phyloP scores from a whole-genome alignment of 2,888 invertebrate genomes.

The Linnaemya tessellans region DNA sequence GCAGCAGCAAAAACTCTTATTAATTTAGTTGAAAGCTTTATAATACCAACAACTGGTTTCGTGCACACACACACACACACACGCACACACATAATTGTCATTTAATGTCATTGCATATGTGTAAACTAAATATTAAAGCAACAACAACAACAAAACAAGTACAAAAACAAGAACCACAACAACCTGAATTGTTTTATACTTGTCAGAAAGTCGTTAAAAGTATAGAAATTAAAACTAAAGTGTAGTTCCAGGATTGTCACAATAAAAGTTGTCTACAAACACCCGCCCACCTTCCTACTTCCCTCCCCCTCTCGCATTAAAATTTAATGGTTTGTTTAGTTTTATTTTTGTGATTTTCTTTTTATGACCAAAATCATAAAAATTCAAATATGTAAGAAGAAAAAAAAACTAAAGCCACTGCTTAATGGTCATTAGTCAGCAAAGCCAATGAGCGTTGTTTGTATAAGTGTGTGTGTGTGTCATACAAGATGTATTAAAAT shows the following conservation, averaged over 20 bases:
- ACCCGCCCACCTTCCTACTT: background rate
- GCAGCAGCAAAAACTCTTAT: slow-evolving; percentile 32
- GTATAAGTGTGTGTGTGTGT: slow-evolving; percentile 6
- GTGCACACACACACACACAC: background rate
- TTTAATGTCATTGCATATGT: slow-evolving; percentile 20
- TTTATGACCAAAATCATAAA: slow-evolving; percentile 62
- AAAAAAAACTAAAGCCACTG: slow-evolving; percentile 55
- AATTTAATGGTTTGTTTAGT: slow-evolving; percentile 54
- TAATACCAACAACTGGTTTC: slow-evolving; percentile 11
- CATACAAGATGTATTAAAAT: slow-evolving; percentile 20
- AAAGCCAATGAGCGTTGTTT: slow-evolving; percentile 20
- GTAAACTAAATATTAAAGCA: slow-evolving; percentile 21
- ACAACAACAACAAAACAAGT: background rate
- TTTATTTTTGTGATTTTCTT: slow-evolving; percentile 47
- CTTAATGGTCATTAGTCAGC: slow-evolving; percentile 71
- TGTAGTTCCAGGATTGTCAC: slow-evolving; percentile 61
- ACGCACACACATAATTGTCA: slow-evolving; percentile 23
- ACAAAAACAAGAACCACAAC: slow-evolving; percentile 33
- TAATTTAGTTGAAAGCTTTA: slow-evolving; percentile 71
- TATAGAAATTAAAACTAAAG: slow-evolving; percentile 66
- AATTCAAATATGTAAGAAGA: slow-evolving; percentile 40
- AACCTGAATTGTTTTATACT: slow-evolving; percentile 54
- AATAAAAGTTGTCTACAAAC: slow-evolving; percentile 22
- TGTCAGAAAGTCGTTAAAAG: slow-evolving; percentile 65
- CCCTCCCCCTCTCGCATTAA: background rate